These are phyloP conservation scores for Echinarachnius parma DNA, from an alignment of 53 echinoderm and acorn worm genomes.

Conservation along the genomic window DNA sequence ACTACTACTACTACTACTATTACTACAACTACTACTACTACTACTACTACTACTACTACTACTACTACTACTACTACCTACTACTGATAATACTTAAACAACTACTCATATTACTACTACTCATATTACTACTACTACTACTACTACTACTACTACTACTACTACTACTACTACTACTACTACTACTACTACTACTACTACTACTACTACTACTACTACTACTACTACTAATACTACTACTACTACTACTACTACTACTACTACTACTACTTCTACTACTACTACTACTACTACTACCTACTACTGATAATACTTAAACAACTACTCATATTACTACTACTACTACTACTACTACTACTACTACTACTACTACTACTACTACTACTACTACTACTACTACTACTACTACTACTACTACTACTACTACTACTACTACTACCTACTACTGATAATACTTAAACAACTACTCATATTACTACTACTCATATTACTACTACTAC, in stretches of 20 bases:
- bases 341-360: background rate
- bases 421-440: background rate
- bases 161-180: background rate
- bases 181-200: background rate
- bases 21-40: constrained; percentile 26
- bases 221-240: background rate
- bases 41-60: constrained; percentile 13
- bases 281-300: background rate
- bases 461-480: constrained; percentile 1
- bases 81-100: background rate
- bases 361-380: background rate
- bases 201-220: background rate
- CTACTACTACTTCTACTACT: background rate
- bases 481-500: background rate
- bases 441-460: background rate
- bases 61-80: constrained; percentile 15
- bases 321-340: background rate
- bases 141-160: background rate
- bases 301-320: background rate
- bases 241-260: background rate
- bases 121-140: background rate
- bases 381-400: background rate
- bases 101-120: constrained; percentile 9
- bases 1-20: constrained; percentile 20
- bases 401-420: background rate